Evolutionary conservation across 2,888 invertebrate genomes (phyloP), one percentile per base, ranked within the genome.

Genomic region (Hipparchia sbordonii): DNA sequence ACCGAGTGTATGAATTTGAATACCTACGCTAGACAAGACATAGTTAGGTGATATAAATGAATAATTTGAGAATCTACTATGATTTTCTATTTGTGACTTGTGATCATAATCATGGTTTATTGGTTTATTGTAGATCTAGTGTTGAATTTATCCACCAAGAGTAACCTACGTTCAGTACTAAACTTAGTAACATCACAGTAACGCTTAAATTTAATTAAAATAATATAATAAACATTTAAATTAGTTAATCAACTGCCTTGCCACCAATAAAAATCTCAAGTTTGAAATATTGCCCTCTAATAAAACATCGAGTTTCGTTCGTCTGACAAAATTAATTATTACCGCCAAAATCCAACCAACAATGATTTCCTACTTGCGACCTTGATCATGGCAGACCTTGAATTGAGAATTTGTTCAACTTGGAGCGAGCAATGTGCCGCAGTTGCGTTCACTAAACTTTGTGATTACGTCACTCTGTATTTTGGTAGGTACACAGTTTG

Each of bases 381-480:
- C 92, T 92, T 92, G 92, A 88, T 87, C 84, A 79, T 77, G 84
- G 82, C 85, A 86, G 88, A 89, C 92, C 92, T 93, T 93, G 92
- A 89, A 79, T 74, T 67, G 75, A 78, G 84, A 85, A 84, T 83
- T 82, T 81, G 80, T 79, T 82, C 79, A 79, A 80, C 78, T 79
- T 78, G 77, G 82, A 82, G 77, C 82, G 83, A 81, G 82, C 84
- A 85, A 84, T 82, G 85, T 84, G 85, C 86, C 87, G 84, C 84
- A 83, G 83, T 85, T 76, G 85, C 92, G 93, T 92, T 93, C 92
- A 92, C 90, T 92, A 92, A 91, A 92, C 92, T 92, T 89, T 91
- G 84, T 78, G 80, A 86, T 92, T 92, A 89, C 91, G 90, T 92
- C 91, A 92, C 83, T 84, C 80, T 80, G 76, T 89, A 87, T 89